Conservation (phyloP, 2,113 vertebrate species). For the Oncorhynchus kisutch region DNA sequence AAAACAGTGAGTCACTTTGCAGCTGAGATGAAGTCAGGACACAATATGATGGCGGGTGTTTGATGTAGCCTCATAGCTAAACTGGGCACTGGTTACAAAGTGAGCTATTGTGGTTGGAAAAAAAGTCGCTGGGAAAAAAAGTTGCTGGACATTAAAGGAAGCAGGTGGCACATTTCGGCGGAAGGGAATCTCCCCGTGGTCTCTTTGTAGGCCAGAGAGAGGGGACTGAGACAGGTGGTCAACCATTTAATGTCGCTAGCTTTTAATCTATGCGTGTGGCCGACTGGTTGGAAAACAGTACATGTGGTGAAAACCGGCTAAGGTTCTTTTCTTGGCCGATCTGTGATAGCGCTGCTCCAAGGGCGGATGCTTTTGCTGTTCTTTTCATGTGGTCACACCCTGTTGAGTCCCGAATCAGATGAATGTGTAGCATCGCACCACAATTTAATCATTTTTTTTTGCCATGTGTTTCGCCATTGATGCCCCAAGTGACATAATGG, state of each 20-base stretch:
- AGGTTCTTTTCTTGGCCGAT: constrained; percentile 52
- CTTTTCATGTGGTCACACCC: constrained; percentile 59
- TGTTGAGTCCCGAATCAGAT: constrained; percentile 13
- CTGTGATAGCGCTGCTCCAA: constrained; percentile 46
- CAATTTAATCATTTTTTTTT: constrained; percentile 42
- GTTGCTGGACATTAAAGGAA: constrained; percentile 55
- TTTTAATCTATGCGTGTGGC: constrained; percentile 61
- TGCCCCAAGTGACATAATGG: not conserved
- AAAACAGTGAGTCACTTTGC: constrained; percentile 26
- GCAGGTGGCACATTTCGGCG: constrained; percentile 61
- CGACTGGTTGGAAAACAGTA: constrained; percentile 47
- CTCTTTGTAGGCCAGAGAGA: constrained; percentile 40
- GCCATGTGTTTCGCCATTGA: constrained; percentile 41
- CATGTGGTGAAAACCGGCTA: constrained; percentile 41
- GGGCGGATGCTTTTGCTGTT: constrained; percentile 19
- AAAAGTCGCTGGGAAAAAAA: constrained; percentile 55
- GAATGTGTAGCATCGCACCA: constrained; percentile 29
- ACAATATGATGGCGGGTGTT: constrained; percentile 14
- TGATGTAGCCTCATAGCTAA: constrained; percentile 31
- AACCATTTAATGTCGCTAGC: constrained; percentile 64
- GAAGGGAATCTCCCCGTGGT: constrained; percentile 68
- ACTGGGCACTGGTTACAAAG: constrained; percentile 54
- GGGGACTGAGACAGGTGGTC: constrained; percentile 71
- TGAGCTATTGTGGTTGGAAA: constrained; percentile 46
- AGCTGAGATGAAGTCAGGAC: constrained; percentile 28